Base-by-base conservation (phyloP, 1,140 invertebrate genomes). In the Atopsyche davidsoni region DNA sequence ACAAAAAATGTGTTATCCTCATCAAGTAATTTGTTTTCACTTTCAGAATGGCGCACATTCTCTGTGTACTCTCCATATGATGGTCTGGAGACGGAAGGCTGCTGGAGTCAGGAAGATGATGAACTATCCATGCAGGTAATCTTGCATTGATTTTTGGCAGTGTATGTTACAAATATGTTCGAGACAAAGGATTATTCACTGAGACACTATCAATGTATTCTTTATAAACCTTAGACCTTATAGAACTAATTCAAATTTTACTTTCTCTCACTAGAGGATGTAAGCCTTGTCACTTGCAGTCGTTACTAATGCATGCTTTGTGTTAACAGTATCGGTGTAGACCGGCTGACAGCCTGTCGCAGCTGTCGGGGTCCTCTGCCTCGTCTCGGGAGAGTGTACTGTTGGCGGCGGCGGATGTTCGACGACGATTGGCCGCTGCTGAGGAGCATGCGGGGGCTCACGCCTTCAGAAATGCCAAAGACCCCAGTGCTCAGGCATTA, bases 401-500 rank as follows among this genome's bases (percentile, higher is more conserved):
- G 51, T 82, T 93, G 55, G 85, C 89, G 39, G 93, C 95, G 34
- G 89, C 89, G 23, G 95, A 98, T 63, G 94, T 98, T 59, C 78
- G 93, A 43, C 78, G 89, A 23, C 75, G 93, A 36, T 76, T 97
- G 16, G 90, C 85, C 1, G 91, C 95, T 76, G 92, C 89, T 61
- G 75, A 92, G 51, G 79, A 82, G 64, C 78, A 85, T 57, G 79
- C 82, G 63, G 80, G 90, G 60, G 81, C 82, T 60, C 81, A 88
- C 65, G 78, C 86, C 38, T 96, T 96, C 68, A 81, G 92, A 58
- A 93, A 96, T 73, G 93, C 93, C 0, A 91, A 96, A 64, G 96
- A 98, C 72, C 95, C 96, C 0, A 98, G 94, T n/a, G 95, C 96
- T n/a, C 89, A 92, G 2, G 93, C 93, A 3, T 75, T 98, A 3